Conservation (phyloP, 1,140 invertebrate species). For the Drosophila insularis region DNA sequence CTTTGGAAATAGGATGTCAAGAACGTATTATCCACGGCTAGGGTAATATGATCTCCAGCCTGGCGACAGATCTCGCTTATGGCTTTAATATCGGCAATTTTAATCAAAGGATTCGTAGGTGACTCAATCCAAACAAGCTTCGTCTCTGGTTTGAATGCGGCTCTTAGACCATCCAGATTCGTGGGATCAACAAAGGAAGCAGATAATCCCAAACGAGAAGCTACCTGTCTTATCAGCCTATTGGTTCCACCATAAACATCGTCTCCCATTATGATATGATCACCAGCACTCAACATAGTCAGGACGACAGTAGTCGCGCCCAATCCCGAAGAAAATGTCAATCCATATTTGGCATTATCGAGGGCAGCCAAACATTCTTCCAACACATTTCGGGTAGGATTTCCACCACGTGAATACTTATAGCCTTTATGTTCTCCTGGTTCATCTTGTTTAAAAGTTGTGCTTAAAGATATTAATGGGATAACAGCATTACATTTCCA, state of each 20-base stretch:
- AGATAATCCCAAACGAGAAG: conserved; percentile 88
- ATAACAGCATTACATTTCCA: conserved; percentile 85
- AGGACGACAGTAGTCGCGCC: conserved; percentile 91
- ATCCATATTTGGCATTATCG: conserved; percentile 94
- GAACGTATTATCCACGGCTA: conserved; percentile 99
- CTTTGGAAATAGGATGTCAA: conserved; percentile 96
- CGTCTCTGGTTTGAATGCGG: conserved; percentile 91
- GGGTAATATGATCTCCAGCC: conserved; percentile 86
- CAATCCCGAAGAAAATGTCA: conserved; percentile 94
- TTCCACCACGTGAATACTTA: conserved; percentile 97
- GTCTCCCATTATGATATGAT: conserved; percentile 95
- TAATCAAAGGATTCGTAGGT: conserved; percentile 97
- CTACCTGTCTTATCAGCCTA: conserved; percentile 85
- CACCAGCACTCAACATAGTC: conserved; percentile 90
- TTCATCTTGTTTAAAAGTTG: conserved; percentile 95
- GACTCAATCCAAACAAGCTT: conserved; percentile 99
- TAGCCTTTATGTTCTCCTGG: conserved; percentile 92
- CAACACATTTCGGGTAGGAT: conserved; percentile 95
- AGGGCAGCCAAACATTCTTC: conserved; percentile 95
- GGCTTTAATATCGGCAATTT: conserved; percentile 94
- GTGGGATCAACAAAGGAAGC: conserved; percentile 92
- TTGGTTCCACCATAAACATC: conserved; percentile 98
- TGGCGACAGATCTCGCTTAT: conserved; percentile 87
- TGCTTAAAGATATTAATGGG: conserved; percentile 94
- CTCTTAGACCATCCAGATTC: conserved; percentile 86